Percentiles rank a stretch among this genome's conserved stretches.
Conservation (phyloP, 2,888 invertebrate genomes). For the Drosophila macrospina region DNA sequence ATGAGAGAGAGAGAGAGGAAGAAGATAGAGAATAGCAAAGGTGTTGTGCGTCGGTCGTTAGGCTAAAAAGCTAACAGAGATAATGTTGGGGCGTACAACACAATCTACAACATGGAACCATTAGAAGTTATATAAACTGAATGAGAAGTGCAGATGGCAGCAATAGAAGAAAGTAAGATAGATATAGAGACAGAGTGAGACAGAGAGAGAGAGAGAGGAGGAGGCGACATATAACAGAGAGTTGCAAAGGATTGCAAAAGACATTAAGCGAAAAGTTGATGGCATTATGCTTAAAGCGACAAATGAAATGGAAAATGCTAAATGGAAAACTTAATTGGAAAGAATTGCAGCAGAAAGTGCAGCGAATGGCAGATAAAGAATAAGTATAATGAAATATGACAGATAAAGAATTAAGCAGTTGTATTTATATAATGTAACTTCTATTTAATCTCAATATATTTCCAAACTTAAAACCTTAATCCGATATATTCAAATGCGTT, state of each 20-base stretch:
- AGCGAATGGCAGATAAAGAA: neutral
- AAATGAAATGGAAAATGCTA: conserved; percentile 28
- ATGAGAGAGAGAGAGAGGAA: conserved; percentile 1
- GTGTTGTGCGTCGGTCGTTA: conserved; percentile 70
- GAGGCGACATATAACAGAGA: conserved; percentile 21
- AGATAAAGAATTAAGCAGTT: neutral
- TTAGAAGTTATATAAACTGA: conserved; percentile 43
- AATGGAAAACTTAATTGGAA: conserved; percentile 17
- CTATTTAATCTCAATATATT: too few relatives aligned
- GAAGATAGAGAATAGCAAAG: conserved; percentile 29
- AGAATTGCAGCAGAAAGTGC: neutral
- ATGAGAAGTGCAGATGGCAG: conserved; percentile 14
- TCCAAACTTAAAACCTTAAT: too few relatives aligned
- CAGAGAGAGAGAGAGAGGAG: neutral
- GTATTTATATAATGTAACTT: too few relatives aligned
- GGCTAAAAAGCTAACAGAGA: conserved; percentile 74
- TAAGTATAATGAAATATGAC: neutral
- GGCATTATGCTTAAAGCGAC: conserved; percentile 11
- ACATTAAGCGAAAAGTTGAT: conserved; percentile 33
- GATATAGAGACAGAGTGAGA: neutral
- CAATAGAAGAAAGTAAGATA: neutral
- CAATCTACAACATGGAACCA: conserved; percentile 40
- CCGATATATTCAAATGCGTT: neutral
- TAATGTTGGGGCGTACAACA: conserved; percentile 50
- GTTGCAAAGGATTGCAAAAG: conserved; percentile 61